Conservation (phyloP, 2,888 invertebrate species). For the Hyalella azteca region DNA sequence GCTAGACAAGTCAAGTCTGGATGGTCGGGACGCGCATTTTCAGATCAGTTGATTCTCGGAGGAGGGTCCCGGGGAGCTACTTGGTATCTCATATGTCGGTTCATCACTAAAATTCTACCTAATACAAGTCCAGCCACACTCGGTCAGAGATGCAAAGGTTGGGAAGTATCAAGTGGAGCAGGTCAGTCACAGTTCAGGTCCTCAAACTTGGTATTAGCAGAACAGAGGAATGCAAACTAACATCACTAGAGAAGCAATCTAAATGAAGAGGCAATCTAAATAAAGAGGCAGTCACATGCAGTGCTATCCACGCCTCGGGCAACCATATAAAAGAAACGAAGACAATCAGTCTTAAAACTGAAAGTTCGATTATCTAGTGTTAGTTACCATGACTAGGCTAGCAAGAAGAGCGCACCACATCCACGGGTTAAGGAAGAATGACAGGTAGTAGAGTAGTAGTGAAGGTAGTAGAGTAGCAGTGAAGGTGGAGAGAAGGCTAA, state of each 20-base stretch:
- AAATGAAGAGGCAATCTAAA: too few relatives aligned
- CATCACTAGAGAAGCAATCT: background rate
- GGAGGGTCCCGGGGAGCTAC: background rate
- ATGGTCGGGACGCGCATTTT: background rate
- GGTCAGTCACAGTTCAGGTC: background rate
- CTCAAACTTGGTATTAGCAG: background rate
- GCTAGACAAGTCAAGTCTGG: background rate
- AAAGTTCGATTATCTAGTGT: constrained; percentile 48
- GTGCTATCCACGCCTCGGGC: constrained; percentile 58
- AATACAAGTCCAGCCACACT: background rate
- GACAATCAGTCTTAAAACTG: constrained; percentile 12
- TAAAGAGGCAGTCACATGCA: constrained; percentile 48
- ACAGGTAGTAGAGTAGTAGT: constrained; percentile 30
- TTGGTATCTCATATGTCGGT: background rate
- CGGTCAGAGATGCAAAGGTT: constrained; percentile 5
- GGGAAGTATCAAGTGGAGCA: background rate
- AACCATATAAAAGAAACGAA: constrained; percentile 53
- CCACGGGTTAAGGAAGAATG: constrained; percentile 29
- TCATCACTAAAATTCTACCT: background rate
- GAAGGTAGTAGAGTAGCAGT: background rate
- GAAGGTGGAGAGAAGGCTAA: background rate
- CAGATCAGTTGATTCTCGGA: background rate
- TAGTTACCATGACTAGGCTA: constrained; percentile 59
- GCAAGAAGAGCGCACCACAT: constrained; percentile 42
- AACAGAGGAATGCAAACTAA: background rate